Conservation (phyloP, 2,888 invertebrate genomes). For the Drosophila kambysellisi region DNA sequence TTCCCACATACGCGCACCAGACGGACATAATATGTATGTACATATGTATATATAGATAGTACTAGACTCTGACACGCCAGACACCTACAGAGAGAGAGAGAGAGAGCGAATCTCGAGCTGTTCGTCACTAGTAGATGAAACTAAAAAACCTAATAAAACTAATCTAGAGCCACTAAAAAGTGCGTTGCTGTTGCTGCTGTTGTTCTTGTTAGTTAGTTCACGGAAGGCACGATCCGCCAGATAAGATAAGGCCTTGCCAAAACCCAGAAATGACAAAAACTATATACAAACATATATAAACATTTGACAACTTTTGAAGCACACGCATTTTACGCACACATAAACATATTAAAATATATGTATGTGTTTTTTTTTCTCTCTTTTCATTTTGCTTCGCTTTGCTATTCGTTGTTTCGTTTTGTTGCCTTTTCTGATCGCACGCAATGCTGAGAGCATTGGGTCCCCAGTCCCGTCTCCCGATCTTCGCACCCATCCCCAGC, state of each 20-base stretch:
- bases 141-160: conserved; percentile 58
- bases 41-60: conserved; percentile 27
- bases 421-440: conserved; percentile 40
- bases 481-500: not conserved
- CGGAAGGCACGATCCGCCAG: conserved; percentile 70
- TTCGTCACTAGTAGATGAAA: conserved; percentile 28
- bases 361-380: not conserved
- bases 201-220: conserved; percentile 54
- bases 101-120: conserved; percentile 1
- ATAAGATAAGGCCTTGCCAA: conserved; percentile 65
- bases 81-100: conserved; percentile 11
- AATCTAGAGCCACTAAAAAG: conserved; percentile 46
- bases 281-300: not conserved
- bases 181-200: conserved; percentile 48
- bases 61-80: conserved; percentile 21
- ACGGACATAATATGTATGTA: conserved; percentile 15
- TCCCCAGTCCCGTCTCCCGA: not conserved
- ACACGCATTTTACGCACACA: conserved; percentile 42
- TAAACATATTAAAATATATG: not conserved
- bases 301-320: conserved; percentile 31
- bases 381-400: conserved; percentile 22
- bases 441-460: conserved; percentile 11
- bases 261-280: conserved; percentile 22
- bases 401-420: conserved; percentile 27
- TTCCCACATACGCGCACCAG: conserved; percentile 30